Evolutionary conservation across 2,888 invertebrate genomes (phyloP).

Genomic region (Laothoe populi): DNA sequence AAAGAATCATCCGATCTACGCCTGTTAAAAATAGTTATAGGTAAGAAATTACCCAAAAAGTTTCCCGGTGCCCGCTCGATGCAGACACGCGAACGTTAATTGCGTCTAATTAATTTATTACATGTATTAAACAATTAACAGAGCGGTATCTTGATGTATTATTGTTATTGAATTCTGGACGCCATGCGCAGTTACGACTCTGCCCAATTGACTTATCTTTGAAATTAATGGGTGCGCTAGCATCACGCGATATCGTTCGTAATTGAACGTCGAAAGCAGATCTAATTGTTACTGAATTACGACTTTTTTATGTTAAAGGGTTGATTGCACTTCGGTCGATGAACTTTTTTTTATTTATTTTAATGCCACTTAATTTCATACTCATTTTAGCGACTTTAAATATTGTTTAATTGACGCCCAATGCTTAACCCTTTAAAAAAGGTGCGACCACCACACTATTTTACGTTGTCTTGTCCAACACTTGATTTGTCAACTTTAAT

Average conservation of each 20-base stretch:
- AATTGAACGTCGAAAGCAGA: conserved; percentile 66
- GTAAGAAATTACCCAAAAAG: conserved; percentile 28
- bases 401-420: neutral
- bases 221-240: conserved; percentile 71
- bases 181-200: conserved; percentile 57
- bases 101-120: conserved; percentile 83
- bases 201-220: conserved; percentile 82
- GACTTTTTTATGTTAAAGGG: conserved; percentile 28
- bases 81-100: conserved; percentile 77
- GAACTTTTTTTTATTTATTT: neutral
- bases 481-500: no score
- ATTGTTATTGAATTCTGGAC: conserved; percentile 77
- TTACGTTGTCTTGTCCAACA: no score
- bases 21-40: conserved; percentile 30
- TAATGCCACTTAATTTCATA: neutral
- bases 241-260: conserved; percentile 71
- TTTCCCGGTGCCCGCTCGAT: conserved; percentile 33
- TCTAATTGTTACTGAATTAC: conserved; percentile 50
- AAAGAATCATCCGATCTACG: conserved; percentile 23
- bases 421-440: no score
- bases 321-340: conserved; percentile 21
- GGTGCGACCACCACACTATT: no score
- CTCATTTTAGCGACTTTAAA: no score
- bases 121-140: conserved; percentile 83
- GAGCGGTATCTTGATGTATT: conserved; percentile 77